Evolutionary conservation across 1,140 invertebrate genomes (phyloP).

Genomic region (Reticulitermes speratus): DNA sequence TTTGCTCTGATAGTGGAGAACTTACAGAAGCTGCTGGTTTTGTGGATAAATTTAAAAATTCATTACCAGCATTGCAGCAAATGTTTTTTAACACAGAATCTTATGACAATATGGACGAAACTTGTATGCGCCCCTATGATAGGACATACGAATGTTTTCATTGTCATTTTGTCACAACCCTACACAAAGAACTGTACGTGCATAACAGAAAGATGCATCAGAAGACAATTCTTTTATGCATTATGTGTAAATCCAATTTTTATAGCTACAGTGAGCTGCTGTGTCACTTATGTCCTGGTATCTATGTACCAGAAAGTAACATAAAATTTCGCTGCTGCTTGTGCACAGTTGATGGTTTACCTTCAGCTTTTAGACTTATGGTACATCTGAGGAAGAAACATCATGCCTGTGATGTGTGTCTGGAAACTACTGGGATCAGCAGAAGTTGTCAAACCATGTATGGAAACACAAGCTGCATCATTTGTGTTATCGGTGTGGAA

Average conservation of each 20-base stretch:
- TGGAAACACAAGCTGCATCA: conserved; percentile 87
- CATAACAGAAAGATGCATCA: conserved; percentile 83
- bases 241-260: conserved; percentile 83
- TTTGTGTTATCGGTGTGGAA: conserved; percentile 79
- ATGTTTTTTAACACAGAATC: conserved; percentile 70
- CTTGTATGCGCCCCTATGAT: conserved; percentile 51
- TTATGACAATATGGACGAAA: conserved; percentile 59
- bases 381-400: conserved; percentile 80
- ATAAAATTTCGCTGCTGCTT: conserved; percentile 71
- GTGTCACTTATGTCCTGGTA: conserved; percentile 79
- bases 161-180: conserved; percentile 69
- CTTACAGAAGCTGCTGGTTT: conserved; percentile 52
- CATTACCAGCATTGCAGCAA: conserved; percentile 58
- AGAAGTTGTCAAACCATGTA: conserved; percentile 76
- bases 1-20: conserved; percentile 41
- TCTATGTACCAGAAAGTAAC: conserved; percentile 64
- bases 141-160: conserved; percentile 79
- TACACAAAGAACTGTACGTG: conserved; percentile 79
- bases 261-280: conserved; percentile 81
- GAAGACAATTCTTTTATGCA: conserved; percentile 73
- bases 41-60: conserved; percentile 62
- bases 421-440: conserved; percentile 77
- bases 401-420: conserved; percentile 79
- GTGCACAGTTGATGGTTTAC: conserved; percentile 67
- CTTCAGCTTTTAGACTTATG: conserved; percentile 82